Conservation (phyloP, 1,140 invertebrate genomes). For the Hormaphis cornu region DNA sequence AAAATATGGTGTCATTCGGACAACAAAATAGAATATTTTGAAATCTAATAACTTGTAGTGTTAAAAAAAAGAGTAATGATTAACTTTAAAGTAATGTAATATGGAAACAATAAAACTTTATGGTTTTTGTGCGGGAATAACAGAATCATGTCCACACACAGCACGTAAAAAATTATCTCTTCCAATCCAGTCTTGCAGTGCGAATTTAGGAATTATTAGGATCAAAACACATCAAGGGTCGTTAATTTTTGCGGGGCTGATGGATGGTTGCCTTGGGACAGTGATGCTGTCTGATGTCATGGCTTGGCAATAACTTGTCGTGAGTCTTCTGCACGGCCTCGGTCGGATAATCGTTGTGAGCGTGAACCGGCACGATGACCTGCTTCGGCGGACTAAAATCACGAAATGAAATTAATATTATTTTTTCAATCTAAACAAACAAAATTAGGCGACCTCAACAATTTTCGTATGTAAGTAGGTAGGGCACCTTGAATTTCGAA, state of each 20-base stretch:
- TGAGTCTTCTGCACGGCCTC: constrained; percentile 73
- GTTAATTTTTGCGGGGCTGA: constrained; percentile 35
- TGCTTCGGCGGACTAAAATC: constrained; percentile 58
- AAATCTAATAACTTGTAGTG: too few species aligned
- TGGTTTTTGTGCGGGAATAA: too few species aligned
- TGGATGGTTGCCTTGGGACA: constrained; percentile 35
- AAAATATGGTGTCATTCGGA: too few species aligned
- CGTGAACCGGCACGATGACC: constrained; percentile 61
- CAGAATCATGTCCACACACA: too few species aligned
- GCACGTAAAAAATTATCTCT: too few species aligned
- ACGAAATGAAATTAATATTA: neutral
- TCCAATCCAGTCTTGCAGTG: neutral
- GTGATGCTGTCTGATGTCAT: constrained; percentile 32
- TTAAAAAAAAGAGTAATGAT: too few species aligned
- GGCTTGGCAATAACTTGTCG: constrained; percentile 54
- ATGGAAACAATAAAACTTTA: too few species aligned
- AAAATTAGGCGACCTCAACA: neutral
- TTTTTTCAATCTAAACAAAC: neutral
- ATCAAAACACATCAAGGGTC: neutral
- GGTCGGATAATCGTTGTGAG: constrained; percentile 77
- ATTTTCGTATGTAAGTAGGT: too few species aligned
- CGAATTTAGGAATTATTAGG: neutral
- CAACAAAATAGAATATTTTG: too few species aligned
- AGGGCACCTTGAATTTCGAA: too few species aligned
- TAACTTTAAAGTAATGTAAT: too few species aligned